A percentile compares a stretch with the other conserved stretches of the same genome.
phyloP scores from a whole-genome alignment of 2,797 vertebrate species.

The Fistularia tabacaria region DNA sequence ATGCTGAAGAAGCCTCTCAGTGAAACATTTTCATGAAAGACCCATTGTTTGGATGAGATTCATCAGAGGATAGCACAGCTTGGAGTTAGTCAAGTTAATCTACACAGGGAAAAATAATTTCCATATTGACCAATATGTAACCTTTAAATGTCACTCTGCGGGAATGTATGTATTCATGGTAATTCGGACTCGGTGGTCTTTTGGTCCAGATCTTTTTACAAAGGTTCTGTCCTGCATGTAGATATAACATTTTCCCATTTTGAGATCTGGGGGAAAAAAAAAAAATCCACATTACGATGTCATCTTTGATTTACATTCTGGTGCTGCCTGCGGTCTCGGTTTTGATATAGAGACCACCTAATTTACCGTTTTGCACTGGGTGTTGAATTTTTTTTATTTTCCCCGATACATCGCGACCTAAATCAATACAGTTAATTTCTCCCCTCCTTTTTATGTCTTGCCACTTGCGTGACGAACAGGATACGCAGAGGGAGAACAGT shows the following conservation, averaged over 20 bases:
- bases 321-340: not conserved
- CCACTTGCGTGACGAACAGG: conserved; percentile 40
- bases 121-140: conserved; percentile 1
- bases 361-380: not conserved
- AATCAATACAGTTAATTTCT: conserved; percentile 1
- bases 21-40: too few relatives aligned
- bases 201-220: not conserved
- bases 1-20: too few relatives aligned
- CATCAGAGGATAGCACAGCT: too few relatives aligned
- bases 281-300: too few relatives aligned
- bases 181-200: conserved; percentile 23
- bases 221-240: too few relatives aligned
- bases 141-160: conserved; percentile 24
- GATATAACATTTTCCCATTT: too few relatives aligned
- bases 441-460: conserved; percentile 3
- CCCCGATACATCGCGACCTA: not conserved
- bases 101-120: too few relatives aligned
- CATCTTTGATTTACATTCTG: too few relatives aligned
- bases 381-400: not conserved
- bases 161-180: conserved; percentile 32
- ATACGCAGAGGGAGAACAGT: conserved; percentile 42
- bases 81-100: too few relatives aligned
- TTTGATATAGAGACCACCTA: not conserved
- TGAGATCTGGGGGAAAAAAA: too few relatives aligned
- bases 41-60: too few relatives aligned